Evolutionary conservation across 2,113 vertebrate species (phyloP), one percentile per base, ranked within the genome.

Genomic region (Tetraodon nigroviridis): DNA sequence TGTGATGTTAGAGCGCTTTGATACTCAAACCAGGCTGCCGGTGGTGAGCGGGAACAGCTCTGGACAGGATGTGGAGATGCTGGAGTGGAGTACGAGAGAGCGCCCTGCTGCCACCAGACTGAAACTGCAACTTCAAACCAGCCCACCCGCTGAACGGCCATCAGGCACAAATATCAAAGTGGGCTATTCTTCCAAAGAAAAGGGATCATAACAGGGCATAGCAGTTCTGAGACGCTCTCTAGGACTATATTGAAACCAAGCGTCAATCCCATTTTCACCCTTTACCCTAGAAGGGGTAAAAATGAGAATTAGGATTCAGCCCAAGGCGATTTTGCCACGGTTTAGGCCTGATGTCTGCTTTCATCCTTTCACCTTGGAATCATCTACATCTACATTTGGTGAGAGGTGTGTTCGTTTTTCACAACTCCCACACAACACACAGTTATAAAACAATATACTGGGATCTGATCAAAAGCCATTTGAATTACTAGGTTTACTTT

Each of bases 381-480:
- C 64, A 74, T 70, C 70, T 79, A 79, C 80, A 79, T n/a, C 76
- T 55, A 49, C 17, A 37, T 18, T 73, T 50, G 37, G 63, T 42
- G 51, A 32, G 61, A 74, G 71, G 54, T 37, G 32, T 1, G 8
- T 46, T 17, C 19, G 10, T 50, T 61, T 20, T 42, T 68, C 78
- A 50, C 49, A 72, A 77, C 71, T 60, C 71, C 65, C 44, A 72
- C 73, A 55, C 47, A 50, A 0, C n/a, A 59, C 19, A 47, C 17
- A 52, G 2, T 47, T 46, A 55, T 49, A 29, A 49, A 18, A 54
- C 24, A 45, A 19, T 12, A 37, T 12, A 37, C 32, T 12, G 32
- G 32, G 32, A 37, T 37, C 32, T 37, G 32, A 37, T 37, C 32
- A 1, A 37, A 8, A 12, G 11, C 32, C 32, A 8, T 12, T 8